Base-by-base conservation (phyloP, 2,113 vertebrate species). In the Trichomycterus rosablanca region DNA sequence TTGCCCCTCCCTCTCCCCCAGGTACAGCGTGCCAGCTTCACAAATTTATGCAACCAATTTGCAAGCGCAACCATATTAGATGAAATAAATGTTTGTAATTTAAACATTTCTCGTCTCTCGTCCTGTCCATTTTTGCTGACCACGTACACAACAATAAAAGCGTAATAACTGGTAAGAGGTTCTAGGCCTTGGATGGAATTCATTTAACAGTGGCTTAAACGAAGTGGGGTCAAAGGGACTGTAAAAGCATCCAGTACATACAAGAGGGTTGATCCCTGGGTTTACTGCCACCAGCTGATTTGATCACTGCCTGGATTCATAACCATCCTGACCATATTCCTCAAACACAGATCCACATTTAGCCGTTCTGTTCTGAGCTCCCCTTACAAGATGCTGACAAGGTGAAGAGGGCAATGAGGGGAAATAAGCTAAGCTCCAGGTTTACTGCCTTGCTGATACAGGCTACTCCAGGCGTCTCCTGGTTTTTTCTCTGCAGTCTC, bases 161-260 rank as follows among this genome's bases (percentile, higher is more conserved):
- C 82, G 78, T 79, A 84, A 87, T 83, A 82, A 84, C 77, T 80
- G 83, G 23, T 84, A 78, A 84, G 39, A 83, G 87, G 86, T 82
- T 84, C 81, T 81, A 84, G 84, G 84, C 23, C 82, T 83, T 84
- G 88, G 87, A 89, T 89, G 88, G 87, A 84, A 89, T 89, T 89
- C 83, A 89, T 90, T 89, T 88, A 86, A 81, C 83, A 87, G 89
- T 88, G 81, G 84, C 85, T 77, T 81, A 81, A 86, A 85, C 84
- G n/a, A 82, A 86, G 85, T 86, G 83, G 80, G 83, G 84, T 87
- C 84, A 88, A 78, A 84, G 82, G 84, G 85, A 86, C 87, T 85
- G 86, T 89, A 90, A 89, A 86, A 83, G 80, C 83, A 52, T 87
- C 84, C 82, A 89, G 87, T 86, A 84, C 60, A 84, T 84, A 83